These are phyloP conservation scores for Pristionchus entomophagus DNA, from an alignment of 2,888 invertebrate species.

Conservation along the genomic window DNA sequence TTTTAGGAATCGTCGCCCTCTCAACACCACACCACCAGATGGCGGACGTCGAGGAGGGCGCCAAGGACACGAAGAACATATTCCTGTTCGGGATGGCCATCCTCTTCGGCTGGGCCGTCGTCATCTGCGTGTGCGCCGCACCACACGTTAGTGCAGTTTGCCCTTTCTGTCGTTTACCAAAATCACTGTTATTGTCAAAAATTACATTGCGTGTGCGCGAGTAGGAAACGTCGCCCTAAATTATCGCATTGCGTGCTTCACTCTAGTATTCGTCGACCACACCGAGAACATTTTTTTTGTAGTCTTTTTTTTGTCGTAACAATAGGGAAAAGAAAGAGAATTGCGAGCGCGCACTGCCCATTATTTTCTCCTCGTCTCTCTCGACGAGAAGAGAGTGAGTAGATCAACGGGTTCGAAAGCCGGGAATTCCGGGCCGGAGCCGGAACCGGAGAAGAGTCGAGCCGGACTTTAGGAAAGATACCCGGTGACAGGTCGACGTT, in stretches of 20 bases:
- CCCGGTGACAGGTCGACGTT: background rate
- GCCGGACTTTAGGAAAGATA: background rate
- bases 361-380: background rate
- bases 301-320: background rate
- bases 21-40: conserved; percentile 2
- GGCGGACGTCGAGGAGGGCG: conserved; percentile 51
- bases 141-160: conserved; percentile 65
- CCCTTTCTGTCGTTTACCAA: background rate
- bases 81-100: conserved; percentile 70
- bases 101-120: conserved; percentile 71
- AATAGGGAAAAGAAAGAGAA: background rate
- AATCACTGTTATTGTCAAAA: background rate
- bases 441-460: background rate
- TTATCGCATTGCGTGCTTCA: too few species aligned
- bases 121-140: conserved; percentile 72
- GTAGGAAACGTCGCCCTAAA: background rate
- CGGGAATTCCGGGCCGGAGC: conserved; percentile 4
- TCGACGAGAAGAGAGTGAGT: conserved; percentile 13
- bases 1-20: conserved; percentile 6
- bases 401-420: background rate
- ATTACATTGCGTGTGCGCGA: background rate
- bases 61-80: conserved; percentile 61
- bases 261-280: background rate
- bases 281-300: background rate
- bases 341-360: background rate